Base-by-base conservation (phyloP, 1,140 invertebrate species). In the Drosophila oshimai region DNA sequence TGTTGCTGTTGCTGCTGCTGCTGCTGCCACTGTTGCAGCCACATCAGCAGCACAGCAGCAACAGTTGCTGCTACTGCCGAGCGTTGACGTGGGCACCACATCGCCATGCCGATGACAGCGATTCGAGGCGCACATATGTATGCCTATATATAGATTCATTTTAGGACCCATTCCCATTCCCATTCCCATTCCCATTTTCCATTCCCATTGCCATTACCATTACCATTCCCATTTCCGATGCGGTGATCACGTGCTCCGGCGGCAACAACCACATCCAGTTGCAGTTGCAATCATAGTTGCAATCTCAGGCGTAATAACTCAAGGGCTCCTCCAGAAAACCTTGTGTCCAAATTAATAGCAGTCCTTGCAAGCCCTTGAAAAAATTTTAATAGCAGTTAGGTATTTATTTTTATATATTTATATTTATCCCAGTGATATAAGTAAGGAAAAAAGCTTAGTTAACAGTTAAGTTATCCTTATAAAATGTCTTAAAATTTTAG, bases 91-190 rank as follows among this genome's bases (percentile, higher is more conserved):
- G 51, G 39, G 51, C 28, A 24, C 46, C 28, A 24, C 46, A 33
- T 81, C 75, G 67, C 71, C 36, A 53, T 83, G 78, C 57, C 45
- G 50, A 34, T 83, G 78, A 81, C 78, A 81, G 78, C 55, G 71
- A 73, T 36, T 62, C 71, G 67, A 76, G 74, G 34, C 58, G 61
- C 62, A 68, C 44, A 53, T 57, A 57, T 54, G 46, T 57, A 57
- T 54, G 46, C 28, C 53, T 57, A 49, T 20, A 49, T 49, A 49
- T 49, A 49, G 17, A 7, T 1, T 31, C 24, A 20, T 55, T 12
- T 46, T 51, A 46, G 18, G 20, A 5, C 46, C 17, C 18, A 2
- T 7, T 13, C 5, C 15, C 18, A 17, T 1, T 33, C 9, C 31
- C 12, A n/a, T n/a, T n/a, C 46, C 17, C 18, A 2, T 7, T 13